A percentile compares a stretch with the other conserved stretches of the same genome.
phyloP scores from a whole-genome alignment of 2,797 vertebrate species.

The Erpetoichthys calabaricus region DNA sequence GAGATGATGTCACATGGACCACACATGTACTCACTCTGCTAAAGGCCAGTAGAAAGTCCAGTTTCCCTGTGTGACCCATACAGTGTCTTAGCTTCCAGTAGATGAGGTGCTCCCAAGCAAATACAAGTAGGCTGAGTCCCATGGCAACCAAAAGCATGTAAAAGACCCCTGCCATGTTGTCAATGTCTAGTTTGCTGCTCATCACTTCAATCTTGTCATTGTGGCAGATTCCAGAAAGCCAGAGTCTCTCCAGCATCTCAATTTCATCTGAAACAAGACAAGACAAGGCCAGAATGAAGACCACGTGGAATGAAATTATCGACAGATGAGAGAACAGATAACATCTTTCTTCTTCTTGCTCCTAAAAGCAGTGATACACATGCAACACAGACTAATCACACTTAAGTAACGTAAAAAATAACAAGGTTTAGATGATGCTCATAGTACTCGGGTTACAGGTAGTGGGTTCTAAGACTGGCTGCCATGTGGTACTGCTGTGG shows the following conservation, averaged over 20 bases:
- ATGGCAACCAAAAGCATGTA: constrained; percentile 66
- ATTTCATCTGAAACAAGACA: constrained; percentile 56
- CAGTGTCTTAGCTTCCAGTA: constrained; percentile 81
- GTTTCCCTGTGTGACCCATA: constrained; percentile 67
- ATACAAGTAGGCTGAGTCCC: constrained; percentile 58
- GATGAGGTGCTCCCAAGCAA: constrained; percentile 75
- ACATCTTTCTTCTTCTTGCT: too few species aligned
- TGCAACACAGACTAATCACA: too few species aligned
- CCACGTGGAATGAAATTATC: not conserved
- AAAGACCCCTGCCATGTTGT: constrained; percentile 68
- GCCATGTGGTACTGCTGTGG: too few species aligned
- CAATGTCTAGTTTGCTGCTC: constrained; percentile 74
- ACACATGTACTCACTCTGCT: constrained; percentile 57
- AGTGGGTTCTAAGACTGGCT: too few species aligned
- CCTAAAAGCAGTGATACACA: too few species aligned
- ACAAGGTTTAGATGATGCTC: too few species aligned
- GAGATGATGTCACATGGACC: not conserved
- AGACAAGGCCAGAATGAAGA: not conserved
- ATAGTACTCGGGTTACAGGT: too few species aligned
- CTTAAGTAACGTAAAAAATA: too few species aligned
- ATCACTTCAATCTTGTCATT: constrained; percentile 82
- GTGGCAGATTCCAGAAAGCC: constrained; percentile 78
- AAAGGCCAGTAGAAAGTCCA: constrained; percentile 78
- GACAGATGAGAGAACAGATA: not conserved
- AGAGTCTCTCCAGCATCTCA: constrained; percentile 76